Evolutionary conservation across 2,888 invertebrate genomes (phyloP), one percentile per base, ranked within the genome.

Genomic region (Parelbella ahira): DNA sequence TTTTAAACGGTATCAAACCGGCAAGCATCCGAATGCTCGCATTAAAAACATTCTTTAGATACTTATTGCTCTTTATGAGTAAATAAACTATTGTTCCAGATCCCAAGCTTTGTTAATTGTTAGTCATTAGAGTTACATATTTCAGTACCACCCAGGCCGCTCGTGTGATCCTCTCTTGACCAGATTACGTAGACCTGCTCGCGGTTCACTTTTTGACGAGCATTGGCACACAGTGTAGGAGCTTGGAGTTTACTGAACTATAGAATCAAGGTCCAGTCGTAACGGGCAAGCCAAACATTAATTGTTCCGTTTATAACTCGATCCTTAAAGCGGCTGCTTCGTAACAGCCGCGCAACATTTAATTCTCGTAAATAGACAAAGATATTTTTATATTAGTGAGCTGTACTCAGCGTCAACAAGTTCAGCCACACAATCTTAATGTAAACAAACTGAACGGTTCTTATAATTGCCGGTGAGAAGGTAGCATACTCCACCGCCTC

Each of bases 311-410:
- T 81, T 79, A 82, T 79, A 84, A 70, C 80, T 72, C 72, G 73
- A 78, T 79, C 67, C 71, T 76, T 69, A 68, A 68, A 76, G 84
- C 84, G 83, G 84, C 82, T 84, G 86, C 69, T 73, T 78, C 72
- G 63, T 81, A 81, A 76, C 81, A 81, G 72, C 68, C 73, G 63
- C 69, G 63, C 68, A 68, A 78, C 73, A 74, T 83, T 83, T 82
- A 80, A 82, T 77, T 80, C 80, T 81, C 69, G 74, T 84, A 81
- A 82, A 84, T 82, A 86, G 79, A 81, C 77, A 78, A 75, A 81
- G 80, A 83, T 86, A 86, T 87, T 83, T 86, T 81, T 84, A 83
- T 83, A 81, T 80, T 74, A 68, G 65, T 70, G 66, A 68, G 74
- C 68, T 77, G 72, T 83, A 77, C 63, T 58, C 55, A 63, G 60